A percentile compares a stretch with the other conserved stretches of the same genome.
Evolutionary conservation across 2,113 vertebrate species (phyloP).

Genomic region (Psittacus erithacus): DNA sequence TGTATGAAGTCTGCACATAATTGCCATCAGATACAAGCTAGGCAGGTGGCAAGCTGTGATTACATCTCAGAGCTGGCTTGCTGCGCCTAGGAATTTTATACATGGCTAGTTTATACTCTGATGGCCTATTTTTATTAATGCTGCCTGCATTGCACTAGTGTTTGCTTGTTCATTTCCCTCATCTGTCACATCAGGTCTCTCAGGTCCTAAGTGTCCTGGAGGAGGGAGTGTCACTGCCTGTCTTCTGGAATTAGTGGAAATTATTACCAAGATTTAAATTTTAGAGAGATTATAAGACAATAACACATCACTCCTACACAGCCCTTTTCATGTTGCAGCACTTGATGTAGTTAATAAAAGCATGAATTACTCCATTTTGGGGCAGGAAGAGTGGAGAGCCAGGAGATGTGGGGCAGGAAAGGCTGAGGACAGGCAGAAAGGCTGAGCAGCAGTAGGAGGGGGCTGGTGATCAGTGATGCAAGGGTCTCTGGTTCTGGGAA

Average conservation of each 20-base stretch:
- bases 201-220: background rate
- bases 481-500: rapidly evolving
- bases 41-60: constrained; percentile 42
- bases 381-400: background rate
- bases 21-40: background rate
- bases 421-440: background rate
- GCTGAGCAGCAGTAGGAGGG: background rate
- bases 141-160: background rate
- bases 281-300: background rate
- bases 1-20: background rate
- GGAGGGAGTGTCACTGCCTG: background rate
- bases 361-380: background rate
- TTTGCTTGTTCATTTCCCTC: background rate
- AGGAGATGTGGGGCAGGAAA: background rate
- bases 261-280: background rate
- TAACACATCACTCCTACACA: rapidly evolving
- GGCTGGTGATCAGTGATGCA: background rate
- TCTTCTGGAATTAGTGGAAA: background rate
- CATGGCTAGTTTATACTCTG: background rate
- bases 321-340: background rate
- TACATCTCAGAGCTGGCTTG: constrained; percentile 4
- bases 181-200: constrained; percentile 16
- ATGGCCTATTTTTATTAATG: background rate
- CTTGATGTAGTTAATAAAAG: background rate
- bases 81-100: background rate